Evolutionary conservation across 2,113 vertebrate species (phyloP), one percentile per base, ranked within the genome.

Genomic region (Tiliqua scincoides): DNA sequence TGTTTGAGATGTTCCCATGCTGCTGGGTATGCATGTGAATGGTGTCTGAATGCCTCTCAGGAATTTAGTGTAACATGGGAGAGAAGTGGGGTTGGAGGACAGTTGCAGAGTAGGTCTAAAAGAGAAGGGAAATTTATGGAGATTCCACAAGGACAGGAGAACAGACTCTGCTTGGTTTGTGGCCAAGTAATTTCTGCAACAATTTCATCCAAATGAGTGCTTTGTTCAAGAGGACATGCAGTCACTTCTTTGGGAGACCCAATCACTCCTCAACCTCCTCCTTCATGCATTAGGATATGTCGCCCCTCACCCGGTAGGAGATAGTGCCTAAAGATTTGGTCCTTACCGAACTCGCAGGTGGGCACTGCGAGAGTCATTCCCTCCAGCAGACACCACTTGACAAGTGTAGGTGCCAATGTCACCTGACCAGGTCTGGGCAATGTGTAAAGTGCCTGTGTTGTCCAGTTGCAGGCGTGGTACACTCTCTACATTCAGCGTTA

Each of bases 351-450:
- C 98, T 0, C 98, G 97, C 27, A 99, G 97, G 93, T 99, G 97
- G 3, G 99, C 99, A 2, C 96, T 98, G 84, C 96, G 97, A 0
- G 99, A 99, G 93, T 99, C 99, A 4, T 99, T 99, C 87, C 99
- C 99, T 1, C 98, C 99, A 0, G 98, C 97, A 0, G 99, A 99
- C 32, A 98, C 94, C 88, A 99, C 98, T 6, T 97, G 95, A 96
- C 99, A 99, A 62, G 98, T 98, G 96, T 99, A 99, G 0, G 97
- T 99, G 90, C 98, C 99, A 0, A 99, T 99, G 95, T 99, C 99
- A 0, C 99, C 99, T 0, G 99, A 99, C 99, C 98, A 99, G 1
- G 99, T 99, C 91, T 99, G 99, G n/a, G 98, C 97, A 96, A 99
- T 98, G 95, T 99, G 98, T 85, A 99, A 96, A 18, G 98, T 97